Evolutionary conservation across 2,113 vertebrate genomes (phyloP).

Genomic region (Dipodomys spectabilis): DNA sequence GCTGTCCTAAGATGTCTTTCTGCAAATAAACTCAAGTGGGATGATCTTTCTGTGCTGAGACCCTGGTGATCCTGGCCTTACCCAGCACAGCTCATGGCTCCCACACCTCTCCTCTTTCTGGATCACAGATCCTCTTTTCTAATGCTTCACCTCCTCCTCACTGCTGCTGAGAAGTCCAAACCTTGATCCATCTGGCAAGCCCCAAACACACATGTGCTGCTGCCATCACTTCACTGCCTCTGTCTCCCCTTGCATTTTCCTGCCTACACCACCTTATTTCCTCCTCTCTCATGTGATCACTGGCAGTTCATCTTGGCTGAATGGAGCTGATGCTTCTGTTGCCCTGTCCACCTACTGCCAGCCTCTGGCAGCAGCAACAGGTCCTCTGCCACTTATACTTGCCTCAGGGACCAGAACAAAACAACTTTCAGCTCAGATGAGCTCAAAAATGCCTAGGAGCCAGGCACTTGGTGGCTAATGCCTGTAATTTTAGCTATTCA

Average conservation of each 20-base stretch:
- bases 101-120: neutral
- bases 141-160: neutral
- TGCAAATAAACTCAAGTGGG: no score
- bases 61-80: fast-evolving
- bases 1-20: neutral
- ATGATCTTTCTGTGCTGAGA: neutral
- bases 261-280: neutral
- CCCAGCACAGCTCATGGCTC: neutral
- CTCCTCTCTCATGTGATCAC: neutral
- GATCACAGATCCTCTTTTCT: neutral
- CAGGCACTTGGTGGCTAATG: no score
- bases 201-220: fast-evolving
- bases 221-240: neutral
- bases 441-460: neutral
- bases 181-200: neutral
- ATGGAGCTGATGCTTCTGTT: no score
- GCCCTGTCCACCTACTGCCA: neutral
- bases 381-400: neutral
- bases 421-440: neutral
- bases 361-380: neutral
- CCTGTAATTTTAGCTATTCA: no score
- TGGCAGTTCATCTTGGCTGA: neutral
- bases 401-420: neutral
- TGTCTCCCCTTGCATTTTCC: neutral
- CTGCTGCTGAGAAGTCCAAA: neutral